Evolutionary conservation across 2,113 vertebrate genomes (phyloP), one percentile per base, ranked within the genome.

Genomic region (Porphyrio hochstetteri): DNA sequence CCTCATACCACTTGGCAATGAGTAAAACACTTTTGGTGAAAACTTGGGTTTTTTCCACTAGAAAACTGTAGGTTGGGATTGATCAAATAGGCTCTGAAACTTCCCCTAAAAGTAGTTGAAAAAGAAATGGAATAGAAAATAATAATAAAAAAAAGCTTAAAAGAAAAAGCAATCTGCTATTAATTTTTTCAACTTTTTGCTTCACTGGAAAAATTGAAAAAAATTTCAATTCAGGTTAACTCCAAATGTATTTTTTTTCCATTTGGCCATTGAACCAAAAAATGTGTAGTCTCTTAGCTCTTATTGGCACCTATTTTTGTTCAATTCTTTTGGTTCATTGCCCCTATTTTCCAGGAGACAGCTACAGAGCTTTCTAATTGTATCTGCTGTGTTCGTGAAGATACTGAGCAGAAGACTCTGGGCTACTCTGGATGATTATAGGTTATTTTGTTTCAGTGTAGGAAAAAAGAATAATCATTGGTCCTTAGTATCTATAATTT

Each of bases 191-290:
- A 84, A 83, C 86, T 70, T 92, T 96, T 94, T 94, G 88, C 94
- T 93, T 92, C 77, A 78, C 50, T 92, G 95, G 76, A 94, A 97
- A 90, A 95, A 94, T 50, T 59, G 82, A 95, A 96, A 94, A 94
- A 86, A 86, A 19, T 24, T 84, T 89, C 94, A 91, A 6, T 92
- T 86, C 76, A 60, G 61, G 80, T 93, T 96, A 95, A 95, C 83
- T 83, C 77, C 35, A 64, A 94, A 88, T 21, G 29, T 46, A 8
- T 53, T 83, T 92, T 82, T 60, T 61, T 44, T 20, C 77, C 91
- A 60, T 92, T 92, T 95, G 91, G 61, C 80, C 61, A 82, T 5
- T 57, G 89, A 94, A 95, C 80, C 94, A 95, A 67, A 87, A 88
- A 78, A 52, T 17, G 15, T 7, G 42, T 7, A 21, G 76, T 68